These are phyloP conservation scores for Halcyon malimbica DNA, from an alignment of 2,113 vertebrate species.

Conservation along the genomic window DNA sequence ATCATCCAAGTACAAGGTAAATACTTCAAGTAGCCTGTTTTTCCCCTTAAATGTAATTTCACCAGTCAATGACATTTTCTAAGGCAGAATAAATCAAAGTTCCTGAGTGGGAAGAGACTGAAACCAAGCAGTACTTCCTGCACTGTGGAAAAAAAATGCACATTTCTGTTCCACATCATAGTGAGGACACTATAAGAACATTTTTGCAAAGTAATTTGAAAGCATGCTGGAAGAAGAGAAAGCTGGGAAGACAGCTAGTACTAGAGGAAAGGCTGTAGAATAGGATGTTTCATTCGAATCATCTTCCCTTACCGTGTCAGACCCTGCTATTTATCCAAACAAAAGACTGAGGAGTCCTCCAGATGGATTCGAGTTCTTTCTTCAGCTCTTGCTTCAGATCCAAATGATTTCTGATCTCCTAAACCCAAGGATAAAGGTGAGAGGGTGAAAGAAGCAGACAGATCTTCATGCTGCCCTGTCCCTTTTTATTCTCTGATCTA, in stretches of 20 bases:
- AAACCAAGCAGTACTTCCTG: background rate
- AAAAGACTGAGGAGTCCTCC: background rate
- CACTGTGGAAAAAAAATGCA: background rate
- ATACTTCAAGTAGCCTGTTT: background rate
- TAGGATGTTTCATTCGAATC: background rate
- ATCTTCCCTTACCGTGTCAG: background rate
- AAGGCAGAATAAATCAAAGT: background rate
- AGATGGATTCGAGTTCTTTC: background rate
- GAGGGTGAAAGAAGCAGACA: background rate
- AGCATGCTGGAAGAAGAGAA: background rate
- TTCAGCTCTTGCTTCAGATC: background rate
- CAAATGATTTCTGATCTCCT: background rate
- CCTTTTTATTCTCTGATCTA: background rate
- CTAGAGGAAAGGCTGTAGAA: background rate
- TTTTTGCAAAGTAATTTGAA: background rate
- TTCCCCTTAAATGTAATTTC: background rate
- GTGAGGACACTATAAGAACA: background rate
- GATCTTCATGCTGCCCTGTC: background rate
- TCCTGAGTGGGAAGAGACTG: background rate
- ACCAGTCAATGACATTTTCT: background rate
- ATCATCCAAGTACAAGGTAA: background rate
- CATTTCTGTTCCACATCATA: background rate
- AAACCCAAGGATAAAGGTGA: background rate
- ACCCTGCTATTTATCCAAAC: background rate
- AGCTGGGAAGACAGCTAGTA: background rate